Evolutionary conservation across 2,797 vertebrate species (phyloP), one percentile per base, ranked within the genome.

Genomic region (Champsocephalus esox): DNA sequence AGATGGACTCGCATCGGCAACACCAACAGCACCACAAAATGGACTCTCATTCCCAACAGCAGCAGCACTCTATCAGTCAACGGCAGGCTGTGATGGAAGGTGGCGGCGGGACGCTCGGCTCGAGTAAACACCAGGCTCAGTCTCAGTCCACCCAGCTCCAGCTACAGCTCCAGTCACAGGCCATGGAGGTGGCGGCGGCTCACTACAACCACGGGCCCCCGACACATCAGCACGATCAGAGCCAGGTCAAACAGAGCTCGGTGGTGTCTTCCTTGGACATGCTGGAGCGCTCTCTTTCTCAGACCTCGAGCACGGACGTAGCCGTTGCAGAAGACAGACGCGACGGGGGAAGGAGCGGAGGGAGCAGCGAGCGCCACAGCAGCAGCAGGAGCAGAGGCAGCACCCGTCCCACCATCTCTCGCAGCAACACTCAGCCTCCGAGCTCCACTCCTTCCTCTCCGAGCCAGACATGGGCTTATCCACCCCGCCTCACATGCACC

Each of bases 131-230:
- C 55, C 90, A 93, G 77, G 34, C 89, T 71, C 93, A 90, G 81
- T 79, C 94, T 45, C 93, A 95, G 72, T 89, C 95, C 0, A 96
- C 96, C 0, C 97, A 97, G n/a, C 93, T 96, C 32, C 96, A 96
- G 86, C 94, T 96, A 38, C 95, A 96, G 28, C 95, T 97, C 4
- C 97, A 97, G 66, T 96, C 95, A 24, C 96, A 97, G 73, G 94
- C 95, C n/a, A 52, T 97, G 83, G 96, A 97, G 73, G 95, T 95
- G 86, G 86, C 95, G 21, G 85, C 95, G 2, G 93, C 93, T 54
- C 96, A 96, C 84, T 96, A 96, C 85, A 94, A 93, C 70, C 94
- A 94, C 0, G 88, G 92, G 3, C 86, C 92, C 43, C 81, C 92
- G 38, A 83, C 92, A 5, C 94, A 94, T 84, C 92, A 87, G 46